phyloP scores from a whole-genome alignment of 2,113 vertebrate species.

The Pampusana beccarii region DNA sequence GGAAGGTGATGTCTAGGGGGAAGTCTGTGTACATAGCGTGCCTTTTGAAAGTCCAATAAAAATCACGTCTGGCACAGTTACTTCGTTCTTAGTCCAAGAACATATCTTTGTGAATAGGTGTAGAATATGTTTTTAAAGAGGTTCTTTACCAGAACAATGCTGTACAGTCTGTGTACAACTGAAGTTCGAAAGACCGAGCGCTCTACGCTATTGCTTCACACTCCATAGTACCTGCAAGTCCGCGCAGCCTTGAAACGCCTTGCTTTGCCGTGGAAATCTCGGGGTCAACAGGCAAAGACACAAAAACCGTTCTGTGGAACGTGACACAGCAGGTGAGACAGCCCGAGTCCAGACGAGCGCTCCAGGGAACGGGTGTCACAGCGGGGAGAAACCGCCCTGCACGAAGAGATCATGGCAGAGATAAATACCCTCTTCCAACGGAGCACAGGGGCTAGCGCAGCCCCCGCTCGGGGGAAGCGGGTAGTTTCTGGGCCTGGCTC shows the following conservation, averaged over 20 bases:
- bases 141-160: not conserved
- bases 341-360: not conserved
- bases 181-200: not conserved
- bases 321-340: accelerated
- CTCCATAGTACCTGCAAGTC: not conserved
- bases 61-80: not conserved
- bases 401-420: not conserved
- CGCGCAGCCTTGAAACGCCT: accelerated
- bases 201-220: accelerated
- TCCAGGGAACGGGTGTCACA: not conserved
- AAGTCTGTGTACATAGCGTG: accelerated
- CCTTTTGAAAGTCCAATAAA: not conserved
- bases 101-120: not conserved
- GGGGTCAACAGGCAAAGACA: not conserved
- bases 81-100: not conserved
- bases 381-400: not conserved
- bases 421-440: not conserved
- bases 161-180: accelerated
- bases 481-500: accelerated
- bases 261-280: not conserved
- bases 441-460: not conserved
- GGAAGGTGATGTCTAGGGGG: not conserved
- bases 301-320: not conserved
- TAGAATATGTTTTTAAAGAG: not conserved
- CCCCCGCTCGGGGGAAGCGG: not conserved